These are phyloP conservation scores for Setophaga coronata DNA, from an alignment of 2,113 vertebrate genomes.

Conservation along the genomic window DNA sequence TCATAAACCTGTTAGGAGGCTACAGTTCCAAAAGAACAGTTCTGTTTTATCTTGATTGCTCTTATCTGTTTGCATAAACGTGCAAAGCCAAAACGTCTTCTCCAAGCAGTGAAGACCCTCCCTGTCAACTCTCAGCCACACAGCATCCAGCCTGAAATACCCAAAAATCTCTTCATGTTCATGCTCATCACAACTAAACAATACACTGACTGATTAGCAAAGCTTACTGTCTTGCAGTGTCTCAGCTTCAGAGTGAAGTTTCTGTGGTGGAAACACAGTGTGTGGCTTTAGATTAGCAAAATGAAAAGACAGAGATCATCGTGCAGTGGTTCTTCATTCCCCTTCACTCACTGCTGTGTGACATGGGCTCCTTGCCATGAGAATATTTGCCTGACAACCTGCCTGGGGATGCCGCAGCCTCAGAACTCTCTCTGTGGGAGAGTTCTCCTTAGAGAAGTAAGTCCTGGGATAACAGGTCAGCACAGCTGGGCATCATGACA, in stretches of 20 bases:
- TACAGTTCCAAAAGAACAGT: neutral
- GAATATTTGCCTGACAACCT: neutral
- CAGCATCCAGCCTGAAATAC: neutral
- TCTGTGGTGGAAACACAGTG: neutral
- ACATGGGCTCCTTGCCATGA: neutral
- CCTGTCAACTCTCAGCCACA: neutral
- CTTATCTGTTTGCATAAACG: neutral
- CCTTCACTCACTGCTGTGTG: neutral
- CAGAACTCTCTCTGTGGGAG: rapidly evolving
- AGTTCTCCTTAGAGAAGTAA: rapidly evolving
- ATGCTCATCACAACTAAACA: neutral
- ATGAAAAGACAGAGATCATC: neutral
- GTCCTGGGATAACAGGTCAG: neutral
- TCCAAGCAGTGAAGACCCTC: neutral
- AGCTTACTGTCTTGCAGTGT: neutral
- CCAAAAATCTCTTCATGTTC: neutral
- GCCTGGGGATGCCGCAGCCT: neutral
- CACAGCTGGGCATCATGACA: neutral
- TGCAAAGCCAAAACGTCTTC: neutral
- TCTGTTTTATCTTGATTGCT: neutral
- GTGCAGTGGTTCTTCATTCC: neutral
- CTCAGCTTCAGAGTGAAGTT: neutral
- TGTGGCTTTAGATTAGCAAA: neutral
- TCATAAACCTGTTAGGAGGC: neutral
- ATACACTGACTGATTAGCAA: neutral